phyloP scores from a whole-genome alignment of 2,113 vertebrate species.

The Corydoras sp. region DNA sequence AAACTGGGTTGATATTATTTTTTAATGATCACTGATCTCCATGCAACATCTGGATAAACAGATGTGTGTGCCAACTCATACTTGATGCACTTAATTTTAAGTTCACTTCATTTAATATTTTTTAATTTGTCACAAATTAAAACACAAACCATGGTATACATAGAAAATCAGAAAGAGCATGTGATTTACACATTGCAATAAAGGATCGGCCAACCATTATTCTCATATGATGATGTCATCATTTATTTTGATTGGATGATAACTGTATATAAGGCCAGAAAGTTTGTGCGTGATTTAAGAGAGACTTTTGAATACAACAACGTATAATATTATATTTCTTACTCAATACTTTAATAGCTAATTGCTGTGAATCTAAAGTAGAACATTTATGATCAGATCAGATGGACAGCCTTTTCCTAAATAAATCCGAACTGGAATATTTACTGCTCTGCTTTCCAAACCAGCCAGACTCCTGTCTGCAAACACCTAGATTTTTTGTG shows the following conservation, averaged over 20 bases:
- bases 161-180: constrained; percentile 3
- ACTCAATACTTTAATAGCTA: not conserved
- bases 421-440: constrained; percentile 21
- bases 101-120: no score
- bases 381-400: not conserved
- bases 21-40: no score
- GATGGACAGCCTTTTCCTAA: constrained; percentile 21
- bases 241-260: constrained; percentile 4
- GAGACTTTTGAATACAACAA: no score
- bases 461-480: constrained; percentile 17
- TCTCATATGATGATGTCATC: constrained; percentile 2
- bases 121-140: no score
- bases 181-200: not conserved
- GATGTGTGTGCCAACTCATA: no score
- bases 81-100: no score
- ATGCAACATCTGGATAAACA: no score
- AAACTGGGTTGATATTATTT: no score
- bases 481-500: not conserved
- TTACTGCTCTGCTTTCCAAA: constrained; percentile 28
- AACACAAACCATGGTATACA: no score
- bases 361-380: not conserved
- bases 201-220: not conserved
- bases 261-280: not conserved
- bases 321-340: not conserved
- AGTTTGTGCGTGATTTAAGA: not conserved